Percentiles rank a stretch among this genome's conserved stretches.
Conservation (phyloP, 2,888 invertebrate species). For the Xanthostigma xanthostigma region DNA sequence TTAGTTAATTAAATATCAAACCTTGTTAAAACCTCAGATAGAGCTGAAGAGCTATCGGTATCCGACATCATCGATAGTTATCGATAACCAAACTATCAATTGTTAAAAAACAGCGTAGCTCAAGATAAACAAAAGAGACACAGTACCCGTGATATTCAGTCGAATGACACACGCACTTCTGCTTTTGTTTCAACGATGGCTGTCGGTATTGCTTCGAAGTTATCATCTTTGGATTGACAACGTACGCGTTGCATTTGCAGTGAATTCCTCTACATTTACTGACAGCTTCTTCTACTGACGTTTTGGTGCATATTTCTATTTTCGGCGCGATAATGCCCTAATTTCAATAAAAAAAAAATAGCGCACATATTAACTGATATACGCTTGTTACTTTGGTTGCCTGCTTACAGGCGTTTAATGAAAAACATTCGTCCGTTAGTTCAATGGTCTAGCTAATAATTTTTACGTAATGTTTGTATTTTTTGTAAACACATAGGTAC, state of each 20-base stretch:
- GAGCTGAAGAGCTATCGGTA: no score
- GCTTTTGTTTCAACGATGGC: conserved; percentile 17
- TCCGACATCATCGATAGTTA: no score
- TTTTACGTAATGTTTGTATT: no score
- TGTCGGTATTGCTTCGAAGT: conserved; percentile 19
- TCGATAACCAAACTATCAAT: no score
- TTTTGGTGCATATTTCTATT: conserved; percentile 51
- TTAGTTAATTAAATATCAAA: no score
- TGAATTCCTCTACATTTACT: conserved; percentile 15
- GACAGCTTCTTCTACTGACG: conserved; percentile 45
- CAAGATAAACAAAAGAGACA: not conserved
- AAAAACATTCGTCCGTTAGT: no score
- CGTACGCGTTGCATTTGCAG: conserved; percentile 14
- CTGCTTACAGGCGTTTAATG: no score
- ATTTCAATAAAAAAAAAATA: conserved; percentile 13
- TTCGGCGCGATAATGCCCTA: conserved; percentile 59
- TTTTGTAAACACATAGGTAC: not conserved
- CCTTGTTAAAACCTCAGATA: no score
- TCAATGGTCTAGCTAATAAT: no score
- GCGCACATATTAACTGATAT: conserved; percentile 2
- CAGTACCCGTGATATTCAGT: conserved; percentile 32
- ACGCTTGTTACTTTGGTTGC: not conserved
- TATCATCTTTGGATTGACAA: conserved; percentile 29
- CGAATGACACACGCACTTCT: conserved; percentile 36
- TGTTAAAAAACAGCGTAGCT: not conserved